Conservation (phyloP, 2,888 invertebrate species). For the Gymnoscelis rufifasciata region DNA sequence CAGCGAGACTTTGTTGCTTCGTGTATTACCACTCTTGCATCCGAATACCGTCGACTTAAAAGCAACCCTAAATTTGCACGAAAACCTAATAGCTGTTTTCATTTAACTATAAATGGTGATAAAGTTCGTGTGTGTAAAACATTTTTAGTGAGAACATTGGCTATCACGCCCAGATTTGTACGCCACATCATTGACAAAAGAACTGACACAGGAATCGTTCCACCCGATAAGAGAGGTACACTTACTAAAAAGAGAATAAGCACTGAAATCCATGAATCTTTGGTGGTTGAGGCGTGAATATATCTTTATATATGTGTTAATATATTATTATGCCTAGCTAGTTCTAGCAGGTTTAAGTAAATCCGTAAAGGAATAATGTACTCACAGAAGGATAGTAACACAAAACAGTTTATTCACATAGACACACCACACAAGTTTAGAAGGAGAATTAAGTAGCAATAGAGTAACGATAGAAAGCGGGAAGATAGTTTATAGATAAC, state of each 20-base stretch:
- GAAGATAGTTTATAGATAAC: too few species aligned
- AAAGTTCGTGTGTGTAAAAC: conserved; percentile 15
- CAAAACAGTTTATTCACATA: too few species aligned
- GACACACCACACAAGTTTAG: too few species aligned
- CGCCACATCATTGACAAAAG: conserved; percentile 11
- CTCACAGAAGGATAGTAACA: too few species aligned
- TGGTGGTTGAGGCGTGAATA: too few species aligned
- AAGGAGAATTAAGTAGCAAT: too few species aligned
- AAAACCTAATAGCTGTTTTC: conserved; percentile 15
- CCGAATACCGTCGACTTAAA: conserved; percentile 14
- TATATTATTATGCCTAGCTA: too few species aligned
- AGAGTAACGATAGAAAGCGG: too few species aligned
- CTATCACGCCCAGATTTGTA: conserved; percentile 12
- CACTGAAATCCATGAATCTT: conserved; percentile 1
- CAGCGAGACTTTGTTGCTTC: conserved; percentile 18
- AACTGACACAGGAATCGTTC: not conserved
- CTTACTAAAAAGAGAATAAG: not conserved
- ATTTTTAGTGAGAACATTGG: conserved; percentile 14
- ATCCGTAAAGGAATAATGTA: too few species aligned
- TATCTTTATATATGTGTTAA: too few species aligned
- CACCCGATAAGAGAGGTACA: conserved; percentile 1
- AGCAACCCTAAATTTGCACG: conserved; percentile 10
- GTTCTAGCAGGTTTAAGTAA: too few species aligned
- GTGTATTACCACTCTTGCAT: conserved; percentile 10
- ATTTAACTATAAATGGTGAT: conserved; percentile 8